Evolutionary conservation across 1,140 invertebrate genomes (phyloP), one percentile per base, ranked within the genome.

Genomic region (Drosophila hydei): DNA sequence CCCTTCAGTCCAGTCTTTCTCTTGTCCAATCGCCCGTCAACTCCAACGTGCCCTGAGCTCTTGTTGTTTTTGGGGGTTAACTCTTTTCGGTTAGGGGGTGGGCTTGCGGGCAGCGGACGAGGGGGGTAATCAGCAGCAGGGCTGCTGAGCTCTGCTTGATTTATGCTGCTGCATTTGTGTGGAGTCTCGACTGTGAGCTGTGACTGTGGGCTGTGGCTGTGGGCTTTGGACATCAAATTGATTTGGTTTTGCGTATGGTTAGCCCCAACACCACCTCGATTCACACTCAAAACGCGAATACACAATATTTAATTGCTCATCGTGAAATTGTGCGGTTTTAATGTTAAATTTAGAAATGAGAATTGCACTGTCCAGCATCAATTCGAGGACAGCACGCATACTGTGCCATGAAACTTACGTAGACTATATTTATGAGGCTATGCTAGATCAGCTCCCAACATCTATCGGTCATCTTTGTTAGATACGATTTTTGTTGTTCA

Each of bases 231-330:
- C 16, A 18, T 36, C 51, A 14, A 62, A 54, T 40, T 56, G 54
- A 56, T 56, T 43, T 43, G 38, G 59, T 38, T 50, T 38, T 42
- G 47, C 33, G 33, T 40, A 52, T 18, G 33, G 21, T 14, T 27
- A 25, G 33, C 50, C 33, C 59, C 7, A 23, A 21, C 12, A 11
- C 30, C 6, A 4, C 3, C 14, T 1, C 48, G 14, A 4, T 14
- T 12, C 11, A 9, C 27, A 11, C 30, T 12, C 25, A 54, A 38
- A 67, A 23, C 59, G 43, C 36, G 54, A 52, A 59, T 50, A 75
- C 81, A 77, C 81, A 72, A 63, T 72, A 87, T 87, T 87, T 75
- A 87, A 87, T 87, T 88, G 81, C 70, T 87, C 81, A 87, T 88
- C 67, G 75, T 77, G 65, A 77, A 87, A 72, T 78, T 77, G 74